A percentile compares a stretch with the other conserved stretches of the same genome.
Evolutionary conservation across 2,888 invertebrate species (phyloP).

Genomic region (Amphipyra berbera): DNA sequence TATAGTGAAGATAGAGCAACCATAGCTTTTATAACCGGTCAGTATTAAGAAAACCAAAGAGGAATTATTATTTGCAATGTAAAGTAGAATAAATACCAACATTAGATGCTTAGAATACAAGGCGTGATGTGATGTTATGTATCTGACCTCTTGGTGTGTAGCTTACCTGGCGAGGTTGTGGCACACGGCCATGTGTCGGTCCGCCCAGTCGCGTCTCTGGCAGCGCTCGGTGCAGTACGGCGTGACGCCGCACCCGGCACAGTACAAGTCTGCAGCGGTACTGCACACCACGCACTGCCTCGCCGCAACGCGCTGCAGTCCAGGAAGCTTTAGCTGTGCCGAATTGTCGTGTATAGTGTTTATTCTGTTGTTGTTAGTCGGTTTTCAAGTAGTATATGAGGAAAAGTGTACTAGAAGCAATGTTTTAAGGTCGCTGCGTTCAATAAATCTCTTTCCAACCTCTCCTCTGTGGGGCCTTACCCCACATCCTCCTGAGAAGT

Average conservation of each 20-base stretch:
- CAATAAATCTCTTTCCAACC: too few relatives aligned
- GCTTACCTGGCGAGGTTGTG: slow-evolving; percentile 78
- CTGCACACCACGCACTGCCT: slow-evolving; percentile 81
- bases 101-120: too few relatives aligned
- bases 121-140: too few relatives aligned
- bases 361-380: slow-evolving; percentile 13
- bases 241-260: slow-evolving; percentile 76
- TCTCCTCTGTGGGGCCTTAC: too few relatives aligned
- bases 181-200: slow-evolving; percentile 73
- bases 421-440: too few relatives aligned
- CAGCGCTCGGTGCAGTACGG: slow-evolving; percentile 79
- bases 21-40: too few relatives aligned
- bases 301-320: slow-evolving; percentile 53
- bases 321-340: slow-evolving; percentile 75
- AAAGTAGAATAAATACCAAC: too few relatives aligned
- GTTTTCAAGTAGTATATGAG: not conserved
- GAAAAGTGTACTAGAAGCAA: not conserved
- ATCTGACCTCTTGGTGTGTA: not conserved
- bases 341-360: slow-evolving; percentile 44
- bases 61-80: too few relatives aligned
- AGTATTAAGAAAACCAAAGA: too few relatives aligned
- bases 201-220: slow-evolving; percentile 77
- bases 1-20: too few relatives aligned
- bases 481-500: too few relatives aligned
- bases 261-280: slow-evolving; percentile 68